Evolutionary conservation across 2,888 invertebrate genomes (phyloP), one percentile per base, ranked within the genome.

Genomic region (Pseudococcus longispinus): DNA sequence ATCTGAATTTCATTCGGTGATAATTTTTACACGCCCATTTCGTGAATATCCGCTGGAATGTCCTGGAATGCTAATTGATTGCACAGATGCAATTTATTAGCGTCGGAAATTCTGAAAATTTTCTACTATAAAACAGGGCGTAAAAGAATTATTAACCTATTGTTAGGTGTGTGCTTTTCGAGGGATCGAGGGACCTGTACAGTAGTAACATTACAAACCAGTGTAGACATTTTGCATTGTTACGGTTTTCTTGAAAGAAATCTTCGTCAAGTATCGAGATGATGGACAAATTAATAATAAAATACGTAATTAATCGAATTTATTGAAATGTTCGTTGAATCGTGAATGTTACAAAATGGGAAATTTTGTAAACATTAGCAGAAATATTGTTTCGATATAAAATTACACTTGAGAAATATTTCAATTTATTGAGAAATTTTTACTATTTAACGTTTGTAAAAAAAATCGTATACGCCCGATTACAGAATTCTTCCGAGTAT

Each of bases 11-110:
- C 37, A 80, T 42, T 80, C 42, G 20, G 42, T 80, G 77, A 42
- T 37, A 80, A 42, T 42, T 80, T 80, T 80, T 80, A 80, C 77
- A 80, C 77, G 77, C 77, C 77, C 77, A 80, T 80, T 42, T 80
- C 77, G 23, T 42, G n/a, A 80, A n/a, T 13, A 42, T 80, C 18
- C 13, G 11, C 77, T 80, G 77, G 77, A 80, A 80, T 8, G 70
- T 42, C 42, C 18, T 42, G n/a, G n/a, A 42, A 20, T 9, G 20
- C 42, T 1, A 3, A 29, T 13, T 5, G 42, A 15, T 42, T 29
- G 9, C 18, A 11, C 2, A 18, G 29, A 29, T 70, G 6, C 1
- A 15, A 23, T 20, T 60, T 60, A 70, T 29, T 18, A 29, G 70
- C 1, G 5, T 18, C 5, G 70, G 18, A 70, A 70, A 70, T 29